A percentile compares a stretch with the other conserved stretches of the same genome.
These are phyloP conservation scores for Drosophila gunungcola DNA, from an alignment of 1,140 invertebrate genomes.

Conservation along the genomic window DNA sequence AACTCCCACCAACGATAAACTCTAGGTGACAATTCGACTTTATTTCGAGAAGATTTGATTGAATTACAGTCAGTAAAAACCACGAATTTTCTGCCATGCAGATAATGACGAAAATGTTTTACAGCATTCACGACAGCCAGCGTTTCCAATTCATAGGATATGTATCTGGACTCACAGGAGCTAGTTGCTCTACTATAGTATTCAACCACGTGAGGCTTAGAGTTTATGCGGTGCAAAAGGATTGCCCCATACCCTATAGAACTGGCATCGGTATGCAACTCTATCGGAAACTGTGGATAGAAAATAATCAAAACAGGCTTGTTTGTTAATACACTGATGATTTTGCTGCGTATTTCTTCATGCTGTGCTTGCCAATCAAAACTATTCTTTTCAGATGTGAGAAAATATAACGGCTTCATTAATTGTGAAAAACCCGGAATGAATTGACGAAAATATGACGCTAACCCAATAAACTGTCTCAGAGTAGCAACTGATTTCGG, in stretches of 20 bases:
- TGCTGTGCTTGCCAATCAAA: neutral
- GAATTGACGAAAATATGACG: constrained; percentile 10
- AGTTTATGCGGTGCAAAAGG: neutral
- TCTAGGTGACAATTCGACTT: neutral
- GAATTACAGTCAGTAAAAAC: constrained; percentile 1
- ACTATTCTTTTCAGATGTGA: neutral
- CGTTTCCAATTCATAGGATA: constrained; percentile 1
- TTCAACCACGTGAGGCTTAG: neutral
- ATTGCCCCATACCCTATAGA: neutral
- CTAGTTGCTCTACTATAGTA: too few species aligned
- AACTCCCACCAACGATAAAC: constrained; percentile 1
- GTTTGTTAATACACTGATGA: neutral
- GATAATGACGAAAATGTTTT: constrained; percentile 11
- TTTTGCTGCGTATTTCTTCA: neutral
- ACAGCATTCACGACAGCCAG: neutral
- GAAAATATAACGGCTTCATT: neutral
- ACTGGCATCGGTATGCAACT: constrained; percentile 1
- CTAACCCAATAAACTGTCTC: constrained; percentile 1
- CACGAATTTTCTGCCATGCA: neutral
- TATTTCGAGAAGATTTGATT: constrained; percentile 1
- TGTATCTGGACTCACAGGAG: neutral
- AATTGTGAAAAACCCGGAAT: neutral
- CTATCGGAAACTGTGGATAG: neutral
- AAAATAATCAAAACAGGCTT: neutral
- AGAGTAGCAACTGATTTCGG: constrained; percentile 2